These are phyloP conservation scores for Cygnus olor DNA, from an alignment of 2,797 vertebrate genomes.

Conservation along the genomic window DNA sequence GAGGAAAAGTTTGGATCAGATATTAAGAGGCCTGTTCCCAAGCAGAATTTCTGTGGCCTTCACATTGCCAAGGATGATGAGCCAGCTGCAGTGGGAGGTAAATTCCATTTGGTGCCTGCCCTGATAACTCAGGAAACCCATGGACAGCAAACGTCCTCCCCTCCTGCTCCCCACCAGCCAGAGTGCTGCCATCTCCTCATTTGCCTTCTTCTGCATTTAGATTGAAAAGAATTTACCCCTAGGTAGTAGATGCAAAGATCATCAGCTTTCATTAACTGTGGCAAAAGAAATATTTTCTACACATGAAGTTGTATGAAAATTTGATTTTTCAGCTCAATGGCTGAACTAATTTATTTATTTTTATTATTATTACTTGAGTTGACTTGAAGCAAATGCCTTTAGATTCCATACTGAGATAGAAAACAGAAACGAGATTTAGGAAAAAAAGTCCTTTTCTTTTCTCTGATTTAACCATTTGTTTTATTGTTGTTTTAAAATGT, in stretches of 20 bases:
- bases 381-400: neutral
- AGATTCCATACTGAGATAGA: neutral
- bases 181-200: neutral
- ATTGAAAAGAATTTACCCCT: neutral
- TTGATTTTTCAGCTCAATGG: neutral
- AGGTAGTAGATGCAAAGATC: neutral
- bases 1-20: neutral
- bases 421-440: neutral
- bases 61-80: neutral
- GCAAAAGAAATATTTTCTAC: neutral
- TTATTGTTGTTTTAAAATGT: neutral
- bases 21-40: neutral
- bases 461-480: neutral
- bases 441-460: neutral
- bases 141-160: neutral
- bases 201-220: neutral
- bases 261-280: neutral
- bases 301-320: neutral
- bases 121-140: fast-evolving
- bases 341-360: neutral
- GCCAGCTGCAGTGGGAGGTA: neutral
- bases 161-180: neutral
- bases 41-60: neutral
- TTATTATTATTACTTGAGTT: neutral
- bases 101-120: neutral